Conservation (phyloP, 2,888 invertebrate genomes). For the Chrysotoxum bicinctum region DNA sequence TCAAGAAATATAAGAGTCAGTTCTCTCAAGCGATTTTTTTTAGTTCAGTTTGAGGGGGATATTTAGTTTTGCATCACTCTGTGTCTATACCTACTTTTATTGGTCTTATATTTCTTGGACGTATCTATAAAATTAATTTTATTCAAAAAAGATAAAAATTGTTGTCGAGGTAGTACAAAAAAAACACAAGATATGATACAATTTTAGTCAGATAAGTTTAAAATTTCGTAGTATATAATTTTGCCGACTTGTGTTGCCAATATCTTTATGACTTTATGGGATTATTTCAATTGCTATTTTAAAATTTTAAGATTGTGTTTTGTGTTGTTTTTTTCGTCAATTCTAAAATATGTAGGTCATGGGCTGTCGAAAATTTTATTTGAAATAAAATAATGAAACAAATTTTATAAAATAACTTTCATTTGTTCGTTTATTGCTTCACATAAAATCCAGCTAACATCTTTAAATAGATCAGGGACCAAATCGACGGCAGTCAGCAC, state of each 20-base stretch:
- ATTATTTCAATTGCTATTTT: not conserved
- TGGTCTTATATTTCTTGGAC: no score
- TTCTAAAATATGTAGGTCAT: not conserved
- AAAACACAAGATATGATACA: no score
- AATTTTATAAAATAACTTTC: not conserved
- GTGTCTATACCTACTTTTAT: no score
- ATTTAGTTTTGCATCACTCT: no score
- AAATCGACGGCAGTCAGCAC: not conserved
- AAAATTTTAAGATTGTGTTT: not conserved
- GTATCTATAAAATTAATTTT: no score
- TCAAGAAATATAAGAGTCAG: no score
- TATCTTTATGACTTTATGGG: conserved; percentile 3
- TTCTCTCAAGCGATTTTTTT: no score
- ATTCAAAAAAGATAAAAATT: no score
- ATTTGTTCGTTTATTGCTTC: not conserved
- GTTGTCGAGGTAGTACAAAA: no score
- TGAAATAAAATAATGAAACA: not conserved
- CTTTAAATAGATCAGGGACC: not conserved
- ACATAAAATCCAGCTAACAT: not conserved
- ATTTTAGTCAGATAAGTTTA: no score
- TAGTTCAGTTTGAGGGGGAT: no score
- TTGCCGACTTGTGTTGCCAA: not conserved
- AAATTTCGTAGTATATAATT: no score
- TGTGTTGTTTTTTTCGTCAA: not conserved
- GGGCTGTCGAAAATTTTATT: not conserved